Evolutionary conservation across 2,797 vertebrate genomes (phyloP), one percentile per base, ranked within the genome.

Genomic region (Mus minutoides): DNA sequence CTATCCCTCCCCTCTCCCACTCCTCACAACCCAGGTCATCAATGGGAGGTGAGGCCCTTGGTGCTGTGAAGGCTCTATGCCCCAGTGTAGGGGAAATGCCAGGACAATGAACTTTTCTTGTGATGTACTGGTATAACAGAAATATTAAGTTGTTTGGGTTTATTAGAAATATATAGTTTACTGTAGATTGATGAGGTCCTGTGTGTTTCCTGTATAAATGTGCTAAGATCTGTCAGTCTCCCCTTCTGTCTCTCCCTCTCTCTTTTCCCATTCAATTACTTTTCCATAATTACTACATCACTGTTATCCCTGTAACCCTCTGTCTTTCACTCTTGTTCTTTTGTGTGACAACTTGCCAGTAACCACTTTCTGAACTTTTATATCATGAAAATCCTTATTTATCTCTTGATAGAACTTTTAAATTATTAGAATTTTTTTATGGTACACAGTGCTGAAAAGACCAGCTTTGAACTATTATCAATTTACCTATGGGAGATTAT

Each of bases 341-440:
- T 56, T 49, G 11, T 58, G 88, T 94, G 31, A 69, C 16, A 89
- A 29, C 5, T 76, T 21, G 86, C 46, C n/a, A 73, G 11, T 56
- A 64, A 82, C 12, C 10, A 76, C 67, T 64, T 94, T 90, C 76
- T 85, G 52, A 34, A 69, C 49, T 80, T 85, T 79, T 49, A 14
- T 24, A 46, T 85, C 76, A 34, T 83, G n/a, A 89, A 94, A 79
- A 87, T 52, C 67, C 34, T 84, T 82, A 54, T 22, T 64, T 19
- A 12, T 5, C 46, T 71, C 16, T 24, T 76, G 14, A 77, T 34
- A 77, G 71, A 92, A 26, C 78, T 77, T 88, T 94, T 71, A 64
- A 43, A 43, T 46, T 58, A 37, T 82, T 95, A 79, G 29, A 86
- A 97, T 77, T 71, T 31, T 58, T 77, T 11, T 94, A 3, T 46